phyloP scores from a whole-genome alignment of 1,140 invertebrate genomes.

The Batillaria attramentaria region DNA sequence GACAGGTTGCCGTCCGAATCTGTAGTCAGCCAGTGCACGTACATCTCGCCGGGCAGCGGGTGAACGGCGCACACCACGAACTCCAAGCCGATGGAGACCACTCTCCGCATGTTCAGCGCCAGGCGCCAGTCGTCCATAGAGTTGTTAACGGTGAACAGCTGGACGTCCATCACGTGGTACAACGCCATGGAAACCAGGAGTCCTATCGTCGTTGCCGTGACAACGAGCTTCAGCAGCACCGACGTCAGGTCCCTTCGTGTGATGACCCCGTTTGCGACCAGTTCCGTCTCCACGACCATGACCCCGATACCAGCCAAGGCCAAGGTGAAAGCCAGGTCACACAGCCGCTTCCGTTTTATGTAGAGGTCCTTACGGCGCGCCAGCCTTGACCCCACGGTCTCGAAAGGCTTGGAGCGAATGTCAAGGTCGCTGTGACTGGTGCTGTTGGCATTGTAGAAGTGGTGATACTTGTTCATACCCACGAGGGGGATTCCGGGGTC shows the following conservation, averaged over 20 bases:
- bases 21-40: constrained; percentile 35
- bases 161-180: constrained; percentile 65
- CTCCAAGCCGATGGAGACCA: constrained; percentile 60
- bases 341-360: constrained; percentile 51
- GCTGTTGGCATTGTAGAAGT: background rate
- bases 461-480: background rate
- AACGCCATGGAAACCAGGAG: constrained; percentile 60
- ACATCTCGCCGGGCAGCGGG: constrained; percentile 64
- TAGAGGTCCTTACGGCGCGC: constrained; percentile 66
- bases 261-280: constrained; percentile 51
- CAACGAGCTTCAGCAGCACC: constrained; percentile 58
- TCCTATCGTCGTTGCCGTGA: constrained; percentile 62
- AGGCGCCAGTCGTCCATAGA: constrained; percentile 67
- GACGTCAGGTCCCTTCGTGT: constrained; percentile 44
- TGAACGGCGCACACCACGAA: constrained; percentile 67
- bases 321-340: constrained; percentile 59
- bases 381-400: constrained; percentile 40
- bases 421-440: background rate
- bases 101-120: constrained; percentile 54
- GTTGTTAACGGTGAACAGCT: constrained; percentile 68
- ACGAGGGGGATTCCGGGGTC: constrained; percentile 10
- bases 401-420: background rate
- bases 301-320: constrained; percentile 62
- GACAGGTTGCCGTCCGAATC: constrained; percentile 31
- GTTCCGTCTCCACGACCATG: constrained; percentile 67